These are phyloP conservation scores for Leucophenga montana DNA, from an alignment of 2,888 invertebrate species.

Conservation along the genomic window DNA sequence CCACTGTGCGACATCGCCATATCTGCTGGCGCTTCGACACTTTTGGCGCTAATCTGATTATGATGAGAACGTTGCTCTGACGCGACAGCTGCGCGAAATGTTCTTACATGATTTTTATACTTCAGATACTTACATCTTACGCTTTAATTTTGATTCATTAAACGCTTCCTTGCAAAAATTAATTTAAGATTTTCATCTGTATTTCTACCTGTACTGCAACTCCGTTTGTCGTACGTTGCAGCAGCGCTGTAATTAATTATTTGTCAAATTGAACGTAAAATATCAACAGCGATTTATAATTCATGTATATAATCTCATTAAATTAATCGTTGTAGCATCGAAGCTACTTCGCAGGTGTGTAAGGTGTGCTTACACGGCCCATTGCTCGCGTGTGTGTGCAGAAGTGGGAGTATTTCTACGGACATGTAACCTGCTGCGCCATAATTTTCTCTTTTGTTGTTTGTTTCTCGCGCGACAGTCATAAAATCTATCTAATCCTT, in stretches of 20 bases:
- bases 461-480: conserved; percentile 36
- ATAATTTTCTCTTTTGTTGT: neutral
- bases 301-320: conserved; percentile 47
- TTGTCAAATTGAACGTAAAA: conserved; percentile 57
- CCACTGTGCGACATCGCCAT: too few relatives aligned
- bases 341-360: too few relatives aligned
- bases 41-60: too few relatives aligned
- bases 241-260: conserved; percentile 44
- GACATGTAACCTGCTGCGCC: too few relatives aligned
- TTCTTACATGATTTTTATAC: neutral
- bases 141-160: too few relatives aligned
- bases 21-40: too few relatives aligned
- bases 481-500: conserved; percentile 55
- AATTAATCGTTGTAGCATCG: conserved; percentile 34
- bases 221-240: neutral
- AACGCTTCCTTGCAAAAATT: too few relatives aligned
- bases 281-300: conserved; percentile 51
- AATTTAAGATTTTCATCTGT: too few relatives aligned
- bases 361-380: too few relatives aligned
- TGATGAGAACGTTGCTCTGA: neutral
- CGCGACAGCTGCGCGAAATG: neutral
- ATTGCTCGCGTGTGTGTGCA: neutral
- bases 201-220: neutral
- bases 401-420: neutral
- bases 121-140: too few relatives aligned